Evolutionary conservation across 2,113 vertebrate genomes (phyloP), one percentile per base, ranked within the genome.

Genomic region (Pheucticus melanocephalus): DNA sequence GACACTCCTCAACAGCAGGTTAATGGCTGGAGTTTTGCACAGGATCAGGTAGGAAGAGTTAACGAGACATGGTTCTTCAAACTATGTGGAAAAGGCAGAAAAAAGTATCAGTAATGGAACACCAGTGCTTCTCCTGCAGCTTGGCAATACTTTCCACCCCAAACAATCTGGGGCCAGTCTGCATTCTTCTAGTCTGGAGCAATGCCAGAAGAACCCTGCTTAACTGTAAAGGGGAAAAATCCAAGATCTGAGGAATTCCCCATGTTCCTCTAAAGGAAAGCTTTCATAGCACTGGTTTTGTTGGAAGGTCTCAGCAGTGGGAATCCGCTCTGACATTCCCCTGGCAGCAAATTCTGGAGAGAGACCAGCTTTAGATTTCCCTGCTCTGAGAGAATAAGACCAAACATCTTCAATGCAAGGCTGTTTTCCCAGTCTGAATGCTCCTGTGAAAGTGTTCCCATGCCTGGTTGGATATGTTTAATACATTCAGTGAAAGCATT

Each of bases 21-120:
- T 98, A 90, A 99, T 98, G 88, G 98, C 98, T 2, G 99, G 99
- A 4, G 98, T 99, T 91, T 97, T 98, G 95, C 99, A 99, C 37
- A 98, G 93, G 89, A 99, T 98, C 65, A 99, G 97, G 71, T 97
- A 98, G 54, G 99, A 99, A 47, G 99, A 99, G 96, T 99, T 99
- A 42, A 99, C 97, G 6, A 97, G 97, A 81, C 99, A 99, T 0
- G 96, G 98, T 61, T 99, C 98, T 91, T 97, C 97, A 94, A 99
- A 99, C 99, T 99, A 91, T 86, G 61, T 18, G 33, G 1, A 17
- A 90, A 68, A 92, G 59, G 80, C 25, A 87, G 72, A 84, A 68
- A 72, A 19, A 31, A 40, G 23, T 7, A 25, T 92, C 51, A 96
- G 65, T 12, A 72, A 42, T 12, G 56, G 54, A 53, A 70, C 11